These are phyloP conservation scores for Melipona beecheii DNA, from an alignment of 2,888 invertebrate species.

Conservation along the genomic window DNA sequence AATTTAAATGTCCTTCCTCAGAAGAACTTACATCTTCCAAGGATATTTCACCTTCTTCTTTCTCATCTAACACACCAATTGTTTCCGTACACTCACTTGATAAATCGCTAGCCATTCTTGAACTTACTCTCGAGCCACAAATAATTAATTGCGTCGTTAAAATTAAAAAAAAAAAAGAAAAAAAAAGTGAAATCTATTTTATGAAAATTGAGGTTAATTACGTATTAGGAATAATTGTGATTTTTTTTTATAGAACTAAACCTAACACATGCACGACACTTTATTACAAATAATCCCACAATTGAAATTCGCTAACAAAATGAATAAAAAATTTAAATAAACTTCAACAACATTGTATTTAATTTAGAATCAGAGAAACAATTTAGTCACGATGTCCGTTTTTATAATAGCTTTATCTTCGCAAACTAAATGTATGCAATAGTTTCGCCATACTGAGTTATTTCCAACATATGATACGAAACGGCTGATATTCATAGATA, in stretches of 20 bases:
- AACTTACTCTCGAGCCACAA: conserved; percentile 59
- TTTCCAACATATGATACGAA: conserved; percentile 40
- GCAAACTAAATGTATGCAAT: conserved; percentile 27
- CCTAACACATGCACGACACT: conserved; percentile 32
- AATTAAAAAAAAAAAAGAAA: conserved; percentile 12
- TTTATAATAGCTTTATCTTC: conserved; percentile 21
- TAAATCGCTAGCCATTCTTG: conserved; percentile 81
- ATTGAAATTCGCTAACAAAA: conserved; percentile 1
- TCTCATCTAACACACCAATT: conserved; percentile 78
- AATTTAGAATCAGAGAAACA: conserved; percentile 22
- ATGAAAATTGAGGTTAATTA: conserved; percentile 50
- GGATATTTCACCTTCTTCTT: conserved; percentile 82
- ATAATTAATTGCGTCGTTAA: conserved; percentile 47
- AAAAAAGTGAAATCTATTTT: neutral
- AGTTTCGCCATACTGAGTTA: conserved; percentile 41
- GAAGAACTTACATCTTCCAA: conserved; percentile 83
- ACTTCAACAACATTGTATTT: neutral
- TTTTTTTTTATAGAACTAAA: conserved; percentile 26
- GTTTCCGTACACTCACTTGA: conserved; percentile 79
- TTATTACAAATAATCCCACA: neutral
- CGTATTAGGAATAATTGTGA: conserved; percentile 35
- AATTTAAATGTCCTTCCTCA: conserved; percentile 78
- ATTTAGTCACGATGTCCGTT: conserved; percentile 24
- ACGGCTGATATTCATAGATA: conserved; percentile 16
- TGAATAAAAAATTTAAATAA: conserved; percentile 22